Base-by-base conservation (phyloP, 2,113 vertebrate genomes). In the Sinocyclocheilus anophthalmus region DNA sequence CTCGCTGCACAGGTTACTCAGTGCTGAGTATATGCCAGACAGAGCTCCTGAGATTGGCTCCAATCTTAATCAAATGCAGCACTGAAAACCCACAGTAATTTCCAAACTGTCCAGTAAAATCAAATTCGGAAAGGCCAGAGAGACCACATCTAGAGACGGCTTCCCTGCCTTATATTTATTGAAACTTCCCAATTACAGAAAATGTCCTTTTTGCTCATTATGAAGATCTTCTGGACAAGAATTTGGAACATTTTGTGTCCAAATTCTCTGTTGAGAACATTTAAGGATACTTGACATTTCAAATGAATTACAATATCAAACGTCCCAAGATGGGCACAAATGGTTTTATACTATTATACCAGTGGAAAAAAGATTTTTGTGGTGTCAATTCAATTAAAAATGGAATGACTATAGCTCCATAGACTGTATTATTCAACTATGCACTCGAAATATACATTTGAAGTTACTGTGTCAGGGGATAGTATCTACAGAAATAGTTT, bases 101-200 rank as follows among this genome's bases (percentile, higher is more conserved):
- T 82, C 70, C 42, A 42, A 55, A 85, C 79, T 85, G 85, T 83
- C 70, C 81, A 55, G 45, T 70, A 83, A 83, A 83, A 83, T 83
- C 48, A 55, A 83, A 83, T 67, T 83, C 81, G 70, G 57, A 83
- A 83, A 83, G 65, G 33, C 42, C 42, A 42, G 42, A 42, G 42
- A 42, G 42, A 42, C 22, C 63, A 55, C 26, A 39, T 83, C 81
- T 55, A 69, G 53, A 59, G 30, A 76, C 2, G n/a, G 45, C 33
- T 59, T 57, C 53, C 16, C 65, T 53, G 26, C 45, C 45, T 83
- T 33, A 55, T 72, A 55, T 69, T 53, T 72, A 53, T n/a, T 69
- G 26, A 83, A 83, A 83, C 65, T 83, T 83, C 81, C 63, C 81
- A 83, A 83, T 83, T 83, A 72, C 65, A 72, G 65, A 83, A 82